phyloP scores from a whole-genome alignment of 2,888 invertebrate species.

The Drosophila birchii region DNA sequence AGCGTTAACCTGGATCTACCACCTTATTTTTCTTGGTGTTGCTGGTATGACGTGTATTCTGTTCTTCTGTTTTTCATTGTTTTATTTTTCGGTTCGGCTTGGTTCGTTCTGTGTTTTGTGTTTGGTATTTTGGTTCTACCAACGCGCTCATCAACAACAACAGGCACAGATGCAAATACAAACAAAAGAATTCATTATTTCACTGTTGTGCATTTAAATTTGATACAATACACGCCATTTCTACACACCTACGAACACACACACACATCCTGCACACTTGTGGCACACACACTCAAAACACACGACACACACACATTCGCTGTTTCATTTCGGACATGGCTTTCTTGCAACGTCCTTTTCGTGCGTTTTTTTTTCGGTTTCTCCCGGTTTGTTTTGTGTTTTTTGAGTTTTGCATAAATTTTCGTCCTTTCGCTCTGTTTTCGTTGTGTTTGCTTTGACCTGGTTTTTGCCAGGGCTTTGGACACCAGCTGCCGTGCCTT shows the following conservation, averaged over 20 bases:
- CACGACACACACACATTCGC: conserved; percentile 29
- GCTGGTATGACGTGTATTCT: conserved; percentile 35
- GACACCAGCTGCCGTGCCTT: conserved; percentile 29
- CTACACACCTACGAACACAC: conserved; percentile 50
- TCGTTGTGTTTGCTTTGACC: conserved; percentile 80
- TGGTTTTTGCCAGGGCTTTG: conserved; percentile 66
- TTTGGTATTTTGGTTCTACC: conserved; percentile 35
- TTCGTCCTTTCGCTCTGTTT: conserved; percentile 71
- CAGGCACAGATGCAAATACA: conserved; percentile 49
- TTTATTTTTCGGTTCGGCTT: conserved; percentile 36
- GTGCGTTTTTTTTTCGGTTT: conserved; percentile 56
- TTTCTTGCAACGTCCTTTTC: conserved; percentile 71
- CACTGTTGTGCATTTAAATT: conserved; percentile 77
- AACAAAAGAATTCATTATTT: conserved; percentile 80
- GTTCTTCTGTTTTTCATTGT: conserved; percentile 44
- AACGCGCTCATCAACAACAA: conserved; percentile 43
- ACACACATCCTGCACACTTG: conserved; percentile 23
- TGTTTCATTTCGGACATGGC: conserved; percentile 40
- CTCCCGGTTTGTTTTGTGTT: conserved; percentile 68
- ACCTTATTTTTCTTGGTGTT: background rate
- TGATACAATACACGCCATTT: conserved; percentile 78
- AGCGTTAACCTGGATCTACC: background rate
- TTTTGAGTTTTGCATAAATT: conserved; percentile 79
- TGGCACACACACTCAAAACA: conserved; percentile 18
- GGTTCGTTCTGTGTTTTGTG: conserved; percentile 32